Base-by-base conservation (phyloP, 2,113 vertebrate species). In the Nannobrachium achirus region DNA sequence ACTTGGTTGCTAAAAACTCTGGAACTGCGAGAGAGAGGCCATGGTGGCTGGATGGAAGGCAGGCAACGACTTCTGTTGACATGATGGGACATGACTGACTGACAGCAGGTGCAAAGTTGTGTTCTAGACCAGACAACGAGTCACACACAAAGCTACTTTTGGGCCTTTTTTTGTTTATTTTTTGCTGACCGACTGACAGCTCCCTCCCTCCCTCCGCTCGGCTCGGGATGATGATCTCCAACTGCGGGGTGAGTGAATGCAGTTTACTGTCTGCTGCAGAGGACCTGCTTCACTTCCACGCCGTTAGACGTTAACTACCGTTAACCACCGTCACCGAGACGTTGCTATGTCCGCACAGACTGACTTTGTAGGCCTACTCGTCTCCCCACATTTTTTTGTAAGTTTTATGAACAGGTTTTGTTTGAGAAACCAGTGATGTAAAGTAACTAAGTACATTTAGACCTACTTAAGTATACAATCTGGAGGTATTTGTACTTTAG, bases 211-310 rank as follows among this genome's bases (percentile, higher is more conserved):
- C 51, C 25, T 33, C 25, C 55, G 60, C 19, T 58, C 60, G 73
- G 56, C 63, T 41, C 73, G 80, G 72, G 75, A 78, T 82, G 75
- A 78, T 82, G 87, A 74, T 79, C 77, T 81, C 73, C 77, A 69
- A 67, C 83, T 82, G 75, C 63, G 62, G 33, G 92, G 92, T 92
- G 86, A 92, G 92, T 91, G 67, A 74, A 80, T 73, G 80, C 84
- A 70, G 69, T 60, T 67, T 33, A 33, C 25, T 33, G n/a, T n/a
- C n/a, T n/a, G 25, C 25, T 33, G 25, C 25, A 33, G 25, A 33
- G 25, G 25, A 66, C 69, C 51, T 18, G 55, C 56, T 64, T 57
- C 69, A 55, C 42, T 49, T 39, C 25, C 25, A 33, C 25, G 6
- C 25, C 3, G 25, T 33, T 33, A 33, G 25, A 33, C 25, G 25